Percentiles rank a stretch among this genome's conserved stretches.
Evolutionary conservation across 2,797 vertebrate species (phyloP).

Genomic region (Amblyopsis hoosieri): DNA sequence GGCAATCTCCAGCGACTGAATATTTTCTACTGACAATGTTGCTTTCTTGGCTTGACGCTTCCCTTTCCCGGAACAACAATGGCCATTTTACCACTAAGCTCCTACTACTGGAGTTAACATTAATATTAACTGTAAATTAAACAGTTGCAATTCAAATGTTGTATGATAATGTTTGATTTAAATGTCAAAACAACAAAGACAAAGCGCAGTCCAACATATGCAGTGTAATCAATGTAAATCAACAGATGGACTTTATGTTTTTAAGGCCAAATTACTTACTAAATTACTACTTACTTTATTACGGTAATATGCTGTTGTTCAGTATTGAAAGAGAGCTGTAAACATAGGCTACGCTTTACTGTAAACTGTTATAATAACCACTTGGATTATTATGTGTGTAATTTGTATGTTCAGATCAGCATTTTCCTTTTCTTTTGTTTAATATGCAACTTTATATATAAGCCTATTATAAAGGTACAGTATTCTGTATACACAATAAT

Average conservation of each 20-base stretch:
- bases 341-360: too few relatives aligned
- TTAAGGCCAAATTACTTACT: accelerated
- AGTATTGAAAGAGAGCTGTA: background rate
- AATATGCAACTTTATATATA: background rate
- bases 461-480: background rate
- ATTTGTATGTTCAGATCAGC: background rate
- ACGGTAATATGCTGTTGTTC: slow-evolving; percentile 46
- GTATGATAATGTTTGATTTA: background rate
- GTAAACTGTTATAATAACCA: too few relatives aligned
- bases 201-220: accelerated
- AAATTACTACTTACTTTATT: too few relatives aligned
- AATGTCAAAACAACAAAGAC: accelerated
- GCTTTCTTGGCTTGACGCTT: slow-evolving; percentile 20
- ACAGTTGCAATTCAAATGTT: background rate
- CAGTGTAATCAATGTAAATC: background rate
- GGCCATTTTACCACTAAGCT: slow-evolving; percentile 37
- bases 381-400: too few relatives aligned
- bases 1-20: background rate
- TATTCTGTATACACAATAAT: background rate
- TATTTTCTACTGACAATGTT: slow-evolving; percentile 17
- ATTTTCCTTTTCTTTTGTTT: too few relatives aligned
- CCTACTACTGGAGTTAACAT: background rate
- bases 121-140: background rate
- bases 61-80: slow-evolving; percentile 67
- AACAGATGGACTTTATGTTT: background rate